phyloP scores from a whole-genome alignment of 2,888 invertebrate species.

The Agrilus cyanescens region DNA sequence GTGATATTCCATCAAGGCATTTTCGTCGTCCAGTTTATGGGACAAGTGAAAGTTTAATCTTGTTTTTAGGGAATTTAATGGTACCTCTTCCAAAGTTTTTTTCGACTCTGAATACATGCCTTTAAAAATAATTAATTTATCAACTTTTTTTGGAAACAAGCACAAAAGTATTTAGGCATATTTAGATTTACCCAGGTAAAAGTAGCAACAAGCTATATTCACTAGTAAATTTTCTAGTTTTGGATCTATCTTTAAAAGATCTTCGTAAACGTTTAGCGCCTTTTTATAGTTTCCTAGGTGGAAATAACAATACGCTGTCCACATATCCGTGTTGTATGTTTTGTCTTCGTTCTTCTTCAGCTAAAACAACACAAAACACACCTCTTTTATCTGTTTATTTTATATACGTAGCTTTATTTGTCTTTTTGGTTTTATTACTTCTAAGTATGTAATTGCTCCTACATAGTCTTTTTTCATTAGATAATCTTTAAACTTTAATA shows the following conservation, averaged over 20 bases:
- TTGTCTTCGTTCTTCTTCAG: constrained; percentile 43
- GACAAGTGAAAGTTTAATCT: constrained; percentile 85
- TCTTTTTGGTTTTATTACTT: constrained; percentile 44
- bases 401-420: background rate
- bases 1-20: constrained; percentile 70
- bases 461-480: constrained; percentile 83
- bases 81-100: constrained; percentile 47
- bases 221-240: constrained; percentile 52
- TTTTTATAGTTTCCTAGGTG: constrained; percentile 89
- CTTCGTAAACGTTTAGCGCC: constrained; percentile 61
- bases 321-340: constrained; percentile 52
- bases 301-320: constrained; percentile 93
- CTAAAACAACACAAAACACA: constrained; percentile 27
- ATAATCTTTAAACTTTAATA: constrained; percentile 84
- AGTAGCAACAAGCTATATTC: constrained; percentile 89
- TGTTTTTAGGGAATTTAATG: constrained; percentile 51
- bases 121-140: constrained; percentile 31
- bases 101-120: constrained; percentile 67
- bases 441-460: constrained; percentile 85
- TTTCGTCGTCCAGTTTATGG: constrained; percentile 85
- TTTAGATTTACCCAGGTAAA: constrained; percentile 70
- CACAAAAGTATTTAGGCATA: background rate
- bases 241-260: constrained; percentile 40
- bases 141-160: background rate
- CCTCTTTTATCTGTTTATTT: background rate